Evolutionary conservation across 2,888 invertebrate genomes (phyloP).

Genomic region (Ophion ventricosus): DNA sequence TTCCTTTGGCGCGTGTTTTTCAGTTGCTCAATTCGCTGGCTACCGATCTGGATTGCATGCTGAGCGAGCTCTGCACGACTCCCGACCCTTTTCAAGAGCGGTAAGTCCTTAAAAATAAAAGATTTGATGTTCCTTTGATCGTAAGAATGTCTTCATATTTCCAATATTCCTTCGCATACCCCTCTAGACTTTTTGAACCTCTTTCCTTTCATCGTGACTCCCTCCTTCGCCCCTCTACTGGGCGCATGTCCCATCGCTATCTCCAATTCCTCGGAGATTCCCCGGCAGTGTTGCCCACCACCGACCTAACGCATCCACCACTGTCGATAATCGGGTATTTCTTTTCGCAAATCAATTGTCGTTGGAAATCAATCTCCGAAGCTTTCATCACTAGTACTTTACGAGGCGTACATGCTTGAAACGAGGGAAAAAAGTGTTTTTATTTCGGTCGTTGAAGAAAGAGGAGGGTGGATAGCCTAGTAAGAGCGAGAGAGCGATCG

Average conservation of each 20-base stretch:
- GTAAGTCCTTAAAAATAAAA: slow-evolving; percentile 71
- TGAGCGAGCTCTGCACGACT: slow-evolving; percentile 91
- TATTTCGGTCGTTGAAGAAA: slow-evolving; percentile 9
- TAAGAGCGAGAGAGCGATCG: slow-evolving; percentile 66
- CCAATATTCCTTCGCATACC: neutral
- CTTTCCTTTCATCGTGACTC: neutral
- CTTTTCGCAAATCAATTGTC: slow-evolving; percentile 38
- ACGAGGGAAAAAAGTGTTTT: slow-evolving; percentile 11
- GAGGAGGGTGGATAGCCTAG: neutral
- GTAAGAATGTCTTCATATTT: neutral
- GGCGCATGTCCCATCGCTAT: neutral
- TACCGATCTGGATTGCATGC: slow-evolving; percentile 93
- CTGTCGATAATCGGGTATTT: neutral
- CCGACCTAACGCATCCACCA: neutral
- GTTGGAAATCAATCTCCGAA: slow-evolving; percentile 34
- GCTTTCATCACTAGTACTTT: slow-evolving; percentile 41
- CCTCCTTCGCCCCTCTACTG: neutral
- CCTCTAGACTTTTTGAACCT: neutral
- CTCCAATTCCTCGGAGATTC: neutral
- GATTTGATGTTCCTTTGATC: neutral
- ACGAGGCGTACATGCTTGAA: neutral
- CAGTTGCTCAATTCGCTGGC: slow-evolving; percentile 93
- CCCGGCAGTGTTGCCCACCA: neutral
- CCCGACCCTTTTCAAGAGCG: slow-evolving; percentile 82
- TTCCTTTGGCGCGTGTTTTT: slow-evolving; percentile 71